Evolutionary conservation across 2,797 vertebrate genomes (phyloP).

Genomic region (Megaceryle alcyon): DNA sequence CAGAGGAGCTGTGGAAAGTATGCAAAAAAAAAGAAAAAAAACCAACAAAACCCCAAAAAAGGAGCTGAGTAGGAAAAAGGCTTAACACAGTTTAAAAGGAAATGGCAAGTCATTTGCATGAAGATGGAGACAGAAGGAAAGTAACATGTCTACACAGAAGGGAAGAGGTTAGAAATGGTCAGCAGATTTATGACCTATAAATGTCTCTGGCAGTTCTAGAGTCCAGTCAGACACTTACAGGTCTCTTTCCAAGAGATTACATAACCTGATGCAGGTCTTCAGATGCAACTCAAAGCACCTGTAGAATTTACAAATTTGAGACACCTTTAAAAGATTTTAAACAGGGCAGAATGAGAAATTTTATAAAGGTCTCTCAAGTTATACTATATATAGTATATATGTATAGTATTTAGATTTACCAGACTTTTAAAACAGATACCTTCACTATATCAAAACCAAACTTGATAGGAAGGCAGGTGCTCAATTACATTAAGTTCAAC

Average conservation of each 20-base stretch:
- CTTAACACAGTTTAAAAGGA: slow-evolving; percentile 15
- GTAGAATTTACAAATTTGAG: neutral
- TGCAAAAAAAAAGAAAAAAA: neutral
- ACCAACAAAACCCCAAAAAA: too few species aligned
- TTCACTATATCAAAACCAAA: neutral
- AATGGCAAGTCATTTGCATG: neutral
- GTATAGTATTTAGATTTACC: neutral
- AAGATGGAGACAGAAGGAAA: slow-evolving; percentile 35
- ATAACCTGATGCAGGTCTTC: neutral
- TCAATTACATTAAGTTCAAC: neutral
- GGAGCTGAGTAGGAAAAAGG: neutral
- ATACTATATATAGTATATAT: neutral
- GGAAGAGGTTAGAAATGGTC: slow-evolving; percentile 2
- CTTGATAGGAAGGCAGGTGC: neutral
- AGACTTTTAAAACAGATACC: neutral
- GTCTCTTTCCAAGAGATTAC: neutral
- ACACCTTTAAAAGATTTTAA: neutral
- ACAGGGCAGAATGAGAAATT: neutral
- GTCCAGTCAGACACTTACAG: neutral
- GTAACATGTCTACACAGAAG: neutral
- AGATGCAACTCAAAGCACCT: neutral
- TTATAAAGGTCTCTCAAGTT: neutral
- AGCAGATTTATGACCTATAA: slow-evolving; percentile 17
- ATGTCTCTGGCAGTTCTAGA: neutral
- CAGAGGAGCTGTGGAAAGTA: neutral